Conservation (phyloP, 2,797 vertebrate species). For the Malacoraja senta region DNA sequence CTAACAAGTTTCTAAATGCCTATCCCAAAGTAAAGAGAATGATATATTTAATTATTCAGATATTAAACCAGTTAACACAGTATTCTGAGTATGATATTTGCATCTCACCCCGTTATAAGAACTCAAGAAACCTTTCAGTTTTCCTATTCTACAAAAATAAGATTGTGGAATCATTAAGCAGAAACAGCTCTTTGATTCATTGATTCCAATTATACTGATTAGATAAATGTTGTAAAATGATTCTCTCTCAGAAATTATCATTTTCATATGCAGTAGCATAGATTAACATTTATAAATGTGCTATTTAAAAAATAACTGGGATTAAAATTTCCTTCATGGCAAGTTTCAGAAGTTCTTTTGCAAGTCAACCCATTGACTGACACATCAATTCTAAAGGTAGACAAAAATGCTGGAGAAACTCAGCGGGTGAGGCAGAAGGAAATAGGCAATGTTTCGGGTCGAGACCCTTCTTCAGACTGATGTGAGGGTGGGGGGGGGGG, state of each 20-base stretch:
- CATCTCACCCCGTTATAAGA: not conserved
- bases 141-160: not conserved
- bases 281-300: not conserved
- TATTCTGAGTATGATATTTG: not conserved
- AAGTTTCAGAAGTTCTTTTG: not conserved
- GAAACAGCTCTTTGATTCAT: not conserved
- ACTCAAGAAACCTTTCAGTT: not conserved
- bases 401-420: too few relatives aligned
- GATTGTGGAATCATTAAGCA: not conserved
- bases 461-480: too few relatives aligned
- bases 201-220: not conserved
- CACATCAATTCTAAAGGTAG: not conserved
- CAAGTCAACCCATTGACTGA: not conserved
- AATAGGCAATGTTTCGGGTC: too few relatives aligned
- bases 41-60: not conserved
- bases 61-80: not conserved
- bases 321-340: not conserved
- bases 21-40: not conserved
- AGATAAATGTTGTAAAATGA: not conserved
- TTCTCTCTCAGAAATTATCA: not conserved
- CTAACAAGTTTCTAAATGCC: not conserved
- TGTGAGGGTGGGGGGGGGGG: too few relatives aligned
- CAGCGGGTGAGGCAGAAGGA: too few relatives aligned
- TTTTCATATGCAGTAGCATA: not conserved
- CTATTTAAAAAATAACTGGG: not conserved